Conservation (phyloP, 2,888 invertebrate genomes). For the Odontocolon sp. region DNA sequence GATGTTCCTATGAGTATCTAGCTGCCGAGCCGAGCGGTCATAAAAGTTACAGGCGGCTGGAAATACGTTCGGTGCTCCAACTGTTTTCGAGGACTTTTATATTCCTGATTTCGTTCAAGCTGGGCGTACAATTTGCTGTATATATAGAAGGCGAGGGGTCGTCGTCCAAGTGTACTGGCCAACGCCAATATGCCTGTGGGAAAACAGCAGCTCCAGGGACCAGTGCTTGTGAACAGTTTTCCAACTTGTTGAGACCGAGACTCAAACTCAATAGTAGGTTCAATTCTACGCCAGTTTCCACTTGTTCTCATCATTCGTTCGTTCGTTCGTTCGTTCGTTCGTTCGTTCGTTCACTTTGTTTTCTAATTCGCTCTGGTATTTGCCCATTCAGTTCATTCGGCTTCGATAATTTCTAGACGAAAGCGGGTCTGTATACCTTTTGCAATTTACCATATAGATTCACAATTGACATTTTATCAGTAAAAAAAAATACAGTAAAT, state of each 20-base stretch:
- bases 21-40: constrained; percentile 64
- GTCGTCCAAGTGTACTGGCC: constrained; percentile 60
- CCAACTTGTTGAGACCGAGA: constrained; percentile 77
- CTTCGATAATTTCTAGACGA: constrained; percentile 60
- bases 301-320: constrained; percentile 41
- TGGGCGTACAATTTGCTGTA: constrained; percentile 47
- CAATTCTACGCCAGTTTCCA: constrained; percentile 39
- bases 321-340: constrained; percentile 63
- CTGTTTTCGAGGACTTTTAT: constrained; percentile 66
- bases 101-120: constrained; percentile 27
- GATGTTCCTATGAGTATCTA: constrained; percentile 27
- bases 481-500: too few species aligned
- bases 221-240: constrained; percentile 72
- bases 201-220: constrained; percentile 47
- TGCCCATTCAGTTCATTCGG: constrained; percentile 46
- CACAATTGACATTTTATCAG: constrained; percentile 55
- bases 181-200: constrained; percentile 64
- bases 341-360: constrained; percentile 51
- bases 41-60: constrained; percentile 74
- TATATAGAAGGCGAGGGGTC: constrained; percentile 44
- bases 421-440: constrained; percentile 67
- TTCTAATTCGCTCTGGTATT: constrained; percentile 49
- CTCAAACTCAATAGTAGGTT: constrained; percentile 70
- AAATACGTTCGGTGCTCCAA: constrained; percentile 68
- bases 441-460: constrained; percentile 69